Conservation (phyloP, 2,797 vertebrate species). For the Threskiornis aethiopicus region DNA sequence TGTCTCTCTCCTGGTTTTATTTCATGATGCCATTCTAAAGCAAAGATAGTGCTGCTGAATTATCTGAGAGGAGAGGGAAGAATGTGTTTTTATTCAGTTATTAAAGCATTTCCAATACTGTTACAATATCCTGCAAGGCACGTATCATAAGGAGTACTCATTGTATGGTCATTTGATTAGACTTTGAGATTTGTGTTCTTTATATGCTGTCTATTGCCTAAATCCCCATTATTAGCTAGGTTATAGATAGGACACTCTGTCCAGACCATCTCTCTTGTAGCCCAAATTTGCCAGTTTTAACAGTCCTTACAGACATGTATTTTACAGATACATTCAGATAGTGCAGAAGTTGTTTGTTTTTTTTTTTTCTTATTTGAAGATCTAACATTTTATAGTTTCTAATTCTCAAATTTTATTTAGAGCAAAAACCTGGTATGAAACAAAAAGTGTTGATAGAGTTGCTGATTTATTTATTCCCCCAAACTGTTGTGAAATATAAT, state of each 20-base stretch:
- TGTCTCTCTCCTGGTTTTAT: background rate
- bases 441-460: background rate
- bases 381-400: background rate
- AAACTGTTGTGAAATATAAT: background rate
- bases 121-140: background rate
- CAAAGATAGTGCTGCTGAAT: background rate
- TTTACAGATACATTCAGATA: background rate
- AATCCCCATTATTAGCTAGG: background rate
- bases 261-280: background rate
- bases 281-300: background rate
- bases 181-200: background rate
- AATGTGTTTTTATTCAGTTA: background rate
- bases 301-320: background rate
- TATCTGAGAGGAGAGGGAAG: background rate
- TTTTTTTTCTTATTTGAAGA: background rate
- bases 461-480: background rate
- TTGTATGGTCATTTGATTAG: background rate
- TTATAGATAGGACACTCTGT: background rate
- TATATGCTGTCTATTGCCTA: background rate
- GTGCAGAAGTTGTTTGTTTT: background rate
- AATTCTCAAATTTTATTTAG: background rate
- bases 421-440: background rate
- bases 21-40: background rate
- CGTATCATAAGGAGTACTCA: accelerated
- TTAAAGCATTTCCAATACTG: background rate